Evolutionary conservation across 2,113 vertebrate species (phyloP), one percentile per base, ranked within the genome.

Genomic region (Xenopus borealis): DNA sequence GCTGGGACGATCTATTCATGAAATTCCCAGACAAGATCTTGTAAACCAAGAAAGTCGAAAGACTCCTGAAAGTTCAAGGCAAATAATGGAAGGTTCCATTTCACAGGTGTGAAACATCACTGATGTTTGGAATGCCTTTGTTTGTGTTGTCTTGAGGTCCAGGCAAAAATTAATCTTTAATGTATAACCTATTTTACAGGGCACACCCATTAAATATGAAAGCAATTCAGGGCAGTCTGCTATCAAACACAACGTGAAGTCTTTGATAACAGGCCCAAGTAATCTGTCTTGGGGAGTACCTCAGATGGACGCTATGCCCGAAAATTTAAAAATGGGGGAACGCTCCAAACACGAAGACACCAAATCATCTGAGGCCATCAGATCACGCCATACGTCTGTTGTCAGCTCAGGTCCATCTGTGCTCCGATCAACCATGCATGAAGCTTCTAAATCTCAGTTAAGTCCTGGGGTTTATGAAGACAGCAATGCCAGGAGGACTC

Each of bases 211-310:
- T 85, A 97, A 95, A 80, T 94, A 92, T 71, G 94, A 95, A 82
- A 90, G 84, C 83, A 88, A 80, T 50, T 86, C 89, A 76, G 85
- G 88, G 78, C 95, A 96, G 81, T 89, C 95, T 13, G 86, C 94
- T 73, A 97, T 98, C 87, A 99, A 99, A 88, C 98, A 99, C 87
- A 98, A 98, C 50, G 98, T 99, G 79, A 99, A 98, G 88, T 98
- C 96, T 62, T 88, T 99, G 64, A 96, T 99, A 86, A 97, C 95
- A 65, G 95, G 93, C 81, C 93, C 97, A 33, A 88, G 87, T 80
- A 98, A 97, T 81, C 88, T 95, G 40, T 79, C 93, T 33, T 94
- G 94, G 66, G 86, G 84, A 73, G 89, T 98, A 88, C 89, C 95
- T 65, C 93, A 94, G 53, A 86, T 96, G 63, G 96, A 98, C 79